A percentile compares a stretch with the other conserved stretches of the same genome.
Conservation (phyloP, 2,113 vertebrate species). For the Coptodon rendalli region DNA sequence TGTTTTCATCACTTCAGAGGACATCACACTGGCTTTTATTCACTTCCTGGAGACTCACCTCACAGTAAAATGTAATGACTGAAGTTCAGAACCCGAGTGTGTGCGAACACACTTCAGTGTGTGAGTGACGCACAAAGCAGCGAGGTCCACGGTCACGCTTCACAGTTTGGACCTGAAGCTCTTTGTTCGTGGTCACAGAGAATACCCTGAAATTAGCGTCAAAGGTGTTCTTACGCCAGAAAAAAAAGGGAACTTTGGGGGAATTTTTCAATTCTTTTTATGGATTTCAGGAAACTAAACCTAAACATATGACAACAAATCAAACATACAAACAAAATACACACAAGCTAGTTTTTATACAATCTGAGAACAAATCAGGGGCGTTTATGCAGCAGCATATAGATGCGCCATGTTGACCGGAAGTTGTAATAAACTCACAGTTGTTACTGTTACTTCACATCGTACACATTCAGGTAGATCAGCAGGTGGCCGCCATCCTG, state of each 20-base stretch:
- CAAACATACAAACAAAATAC: too few species aligned
- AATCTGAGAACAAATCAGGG: background rate
- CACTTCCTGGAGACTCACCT: background rate
- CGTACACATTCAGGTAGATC: background rate
- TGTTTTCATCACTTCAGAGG: background rate
- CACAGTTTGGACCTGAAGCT: background rate
- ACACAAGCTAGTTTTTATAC: background rate
- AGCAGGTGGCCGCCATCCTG: background rate
- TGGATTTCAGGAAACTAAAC: background rate
- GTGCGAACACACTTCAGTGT: background rate
- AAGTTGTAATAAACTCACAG: background rate
- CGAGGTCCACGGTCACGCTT: background rate
- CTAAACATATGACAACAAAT: background rate
- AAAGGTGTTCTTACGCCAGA: background rate
- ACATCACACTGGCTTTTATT: background rate
- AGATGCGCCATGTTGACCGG: background rate
- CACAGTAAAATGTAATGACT: background rate
- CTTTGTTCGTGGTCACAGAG: background rate
- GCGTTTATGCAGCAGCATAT: background rate
- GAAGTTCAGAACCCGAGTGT: background rate
- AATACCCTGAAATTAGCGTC: accelerated
- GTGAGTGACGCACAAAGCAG: background rate
- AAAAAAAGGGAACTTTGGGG: background rate
- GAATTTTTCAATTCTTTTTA: background rate
- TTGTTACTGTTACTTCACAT: background rate